Percentiles rank a stretch among this genome's conserved stretches.
These are phyloP conservation scores for Mesoligia furuncula DNA, from an alignment of 2,888 invertebrate genomes.

Conservation along the genomic window DNA sequence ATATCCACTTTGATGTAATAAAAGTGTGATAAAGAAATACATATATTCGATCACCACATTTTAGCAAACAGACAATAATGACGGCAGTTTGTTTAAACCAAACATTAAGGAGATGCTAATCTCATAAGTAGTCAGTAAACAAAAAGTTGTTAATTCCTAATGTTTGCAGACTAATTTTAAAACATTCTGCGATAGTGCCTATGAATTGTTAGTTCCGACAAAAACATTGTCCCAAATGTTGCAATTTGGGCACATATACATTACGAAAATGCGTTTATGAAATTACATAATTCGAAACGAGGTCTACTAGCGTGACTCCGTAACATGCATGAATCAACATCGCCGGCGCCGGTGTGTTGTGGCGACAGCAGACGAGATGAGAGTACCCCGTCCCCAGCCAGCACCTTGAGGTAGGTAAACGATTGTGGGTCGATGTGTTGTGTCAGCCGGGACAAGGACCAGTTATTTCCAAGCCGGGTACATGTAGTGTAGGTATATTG, in stretches of 20 bases:
- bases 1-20: slow-evolving; percentile 10
- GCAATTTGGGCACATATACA: slow-evolving; percentile 63
- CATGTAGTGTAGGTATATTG: not conserved
- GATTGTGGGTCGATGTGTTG: not conserved
- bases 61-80: not conserved
- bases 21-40: slow-evolving; percentile 1
- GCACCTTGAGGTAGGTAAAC: not conserved
- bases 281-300: slow-evolving; percentile 68
- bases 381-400: not conserved
- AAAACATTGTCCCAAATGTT: slow-evolving; percentile 64
- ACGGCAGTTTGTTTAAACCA: slow-evolving; percentile 11
- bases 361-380: slow-evolving; percentile 23
- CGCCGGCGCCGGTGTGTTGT: slow-evolving; percentile 18
- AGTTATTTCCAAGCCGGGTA: not conserved
- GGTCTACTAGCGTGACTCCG: slow-evolving; percentile 58
- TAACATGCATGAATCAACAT: slow-evolving; percentile 60
- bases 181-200: slow-evolving; percentile 28
- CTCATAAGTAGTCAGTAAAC: slow-evolving; percentile 18
- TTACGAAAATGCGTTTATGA: slow-evolving; percentile 68
- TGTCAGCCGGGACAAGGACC: not conserved
- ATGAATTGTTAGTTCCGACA: slow-evolving; percentile 34
- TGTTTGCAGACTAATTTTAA: slow-evolving; percentile 12
- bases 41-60: not conserved
- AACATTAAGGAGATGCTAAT: slow-evolving; percentile 25
- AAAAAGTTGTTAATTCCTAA: slow-evolving; percentile 28